A percentile compares a stretch with the other conserved stretches of the same genome.
Conservation (phyloP, 2,113 vertebrate species). For the Cebus imitator region DNA sequence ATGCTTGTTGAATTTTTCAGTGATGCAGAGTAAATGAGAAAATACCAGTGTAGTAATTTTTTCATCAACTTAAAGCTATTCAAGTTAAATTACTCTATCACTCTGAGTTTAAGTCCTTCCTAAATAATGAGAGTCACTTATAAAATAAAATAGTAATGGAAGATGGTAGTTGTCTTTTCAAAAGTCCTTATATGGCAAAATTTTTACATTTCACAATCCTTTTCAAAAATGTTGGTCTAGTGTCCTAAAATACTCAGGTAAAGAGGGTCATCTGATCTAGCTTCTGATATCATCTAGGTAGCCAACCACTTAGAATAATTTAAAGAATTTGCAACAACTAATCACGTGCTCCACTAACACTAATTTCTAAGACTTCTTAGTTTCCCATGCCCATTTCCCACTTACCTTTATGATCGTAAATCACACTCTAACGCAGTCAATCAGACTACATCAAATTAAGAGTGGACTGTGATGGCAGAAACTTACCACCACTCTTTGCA, state of each 20-base stretch:
- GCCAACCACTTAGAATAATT: constrained; percentile 16
- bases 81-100: constrained; percentile 16
- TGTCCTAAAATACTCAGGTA: constrained; percentile 16
- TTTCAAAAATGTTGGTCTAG: background rate
- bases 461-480: background rate
- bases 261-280: background rate
- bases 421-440: constrained; percentile 28
- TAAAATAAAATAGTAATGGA: background rate
- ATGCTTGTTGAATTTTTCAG: background rate
- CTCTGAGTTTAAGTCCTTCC: constrained; percentile 12
- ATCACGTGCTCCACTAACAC: background rate
- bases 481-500: background rate
- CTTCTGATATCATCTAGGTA: background rate
- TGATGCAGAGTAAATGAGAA: background rate
- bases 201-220: background rate
- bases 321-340: background rate
- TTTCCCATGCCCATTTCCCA: constrained; percentile 20
- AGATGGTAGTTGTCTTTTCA: constrained; percentile 13
- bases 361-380: background rate
- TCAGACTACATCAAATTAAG: background rate
- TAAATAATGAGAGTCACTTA: background rate
- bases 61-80: constrained; percentile 3
- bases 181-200: constrained; percentile 22
- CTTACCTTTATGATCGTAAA: constrained; percentile 21
- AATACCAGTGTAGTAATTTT: background rate